Conservation (phyloP, 1,140 invertebrate genomes). For the Diabrotica virgifera region DNA sequence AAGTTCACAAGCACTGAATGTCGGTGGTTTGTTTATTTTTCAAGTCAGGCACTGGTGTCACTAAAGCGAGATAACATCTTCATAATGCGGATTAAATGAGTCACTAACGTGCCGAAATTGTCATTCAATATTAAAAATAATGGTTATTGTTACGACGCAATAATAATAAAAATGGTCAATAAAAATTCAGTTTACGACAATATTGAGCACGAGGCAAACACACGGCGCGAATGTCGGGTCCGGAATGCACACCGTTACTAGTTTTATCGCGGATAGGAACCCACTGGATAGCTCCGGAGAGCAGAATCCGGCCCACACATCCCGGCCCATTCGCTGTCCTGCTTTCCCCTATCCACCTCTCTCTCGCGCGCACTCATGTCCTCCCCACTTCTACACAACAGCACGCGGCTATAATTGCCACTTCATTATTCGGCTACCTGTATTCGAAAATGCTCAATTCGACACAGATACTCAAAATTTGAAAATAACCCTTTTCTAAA, state of each 20-base stretch:
- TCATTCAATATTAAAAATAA: slow-evolving; percentile 39
- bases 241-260: slow-evolving; percentile 45
- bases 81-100: slow-evolving; percentile 7
- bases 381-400: slow-evolving; percentile 19
- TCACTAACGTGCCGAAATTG: slow-evolving; percentile 6
- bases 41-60: slow-evolving; percentile 24
- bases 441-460: slow-evolving; percentile 27
- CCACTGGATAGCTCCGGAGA: slow-evolving; percentile 45
- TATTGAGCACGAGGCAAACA: slow-evolving; percentile 34
- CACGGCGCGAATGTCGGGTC: slow-evolving; percentile 41
- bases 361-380: slow-evolving; percentile 28
- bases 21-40: slow-evolving; percentile 13
- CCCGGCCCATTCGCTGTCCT: slow-evolving; percentile 46
- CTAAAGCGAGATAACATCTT: slow-evolving; percentile 7
- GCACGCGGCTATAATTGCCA: slow-evolving; percentile 44
- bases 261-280: slow-evolving; percentile 45
- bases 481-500: too few species aligned
- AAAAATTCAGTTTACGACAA: slow-evolving; percentile 26
- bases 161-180: slow-evolving; percentile 44
- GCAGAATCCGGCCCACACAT: slow-evolving; percentile 47
- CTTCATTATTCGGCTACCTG: slow-evolving; percentile 47
- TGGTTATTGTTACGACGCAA: slow-evolving; percentile 47
- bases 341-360: slow-evolving; percentile 31
- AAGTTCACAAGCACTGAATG: slow-evolving; percentile 23
- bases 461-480: too few species aligned